Percentiles rank a stretch among this genome's conserved stretches.
phyloP scores from a whole-genome alignment of 2,888 invertebrate genomes.

The Cynaeus angustus region DNA sequence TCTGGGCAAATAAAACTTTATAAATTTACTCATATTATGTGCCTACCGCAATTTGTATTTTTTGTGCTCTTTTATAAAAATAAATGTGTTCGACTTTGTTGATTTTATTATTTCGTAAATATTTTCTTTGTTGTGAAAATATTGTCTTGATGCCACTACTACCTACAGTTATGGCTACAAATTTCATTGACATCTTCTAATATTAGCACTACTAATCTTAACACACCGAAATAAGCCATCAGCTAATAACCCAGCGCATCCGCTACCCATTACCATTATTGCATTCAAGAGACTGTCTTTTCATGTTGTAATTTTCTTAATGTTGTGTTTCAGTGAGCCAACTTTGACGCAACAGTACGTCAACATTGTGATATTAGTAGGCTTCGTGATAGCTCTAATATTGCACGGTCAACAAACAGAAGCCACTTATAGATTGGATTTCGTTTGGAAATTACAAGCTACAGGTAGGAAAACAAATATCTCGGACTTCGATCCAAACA shows the following conservation, averaged over 20 bases:
- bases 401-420: conserved; percentile 96
- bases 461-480: conserved; percentile 75
- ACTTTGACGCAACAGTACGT: conserved; percentile 70
- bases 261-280: conserved; percentile 7
- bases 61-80: neutral
- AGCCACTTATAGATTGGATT: conserved; percentile 94
- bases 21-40: neutral
- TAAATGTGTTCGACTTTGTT: neutral
- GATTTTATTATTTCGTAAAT: no score
- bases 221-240: no score
- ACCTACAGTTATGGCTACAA: no score
- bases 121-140: no score
- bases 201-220: no score
- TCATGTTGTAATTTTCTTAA: conserved; percentile 31
- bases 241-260: conserved; percentile 11
- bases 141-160: no score
- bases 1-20: neutral
- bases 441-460: conserved; percentile 98
- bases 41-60: neutral
- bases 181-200: no score
- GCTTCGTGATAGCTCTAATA: conserved; percentile 87
- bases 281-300: neutral
- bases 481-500: conserved; percentile 3
- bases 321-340: conserved; percentile 61
- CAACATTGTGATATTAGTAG: conserved; percentile 81